A percentile compares a stretch with the other conserved stretches of the same genome.
phyloP scores from a whole-genome alignment of 2,113 vertebrate species.

The Nansenia antarctica region DNA sequence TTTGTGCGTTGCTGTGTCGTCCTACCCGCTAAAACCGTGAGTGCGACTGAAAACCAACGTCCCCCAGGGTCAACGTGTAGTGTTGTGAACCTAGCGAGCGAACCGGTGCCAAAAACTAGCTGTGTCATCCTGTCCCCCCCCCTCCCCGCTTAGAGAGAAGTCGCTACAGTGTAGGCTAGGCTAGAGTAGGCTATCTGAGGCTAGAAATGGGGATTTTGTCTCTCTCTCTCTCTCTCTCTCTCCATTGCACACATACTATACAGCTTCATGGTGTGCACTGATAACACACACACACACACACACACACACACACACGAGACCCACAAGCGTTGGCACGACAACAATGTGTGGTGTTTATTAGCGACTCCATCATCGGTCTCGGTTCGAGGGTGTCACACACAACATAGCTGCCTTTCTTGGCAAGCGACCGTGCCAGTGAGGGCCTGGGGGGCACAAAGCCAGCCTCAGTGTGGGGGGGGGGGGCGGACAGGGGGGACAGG shows the following conservation, averaged over 20 bases:
- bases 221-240: too few species aligned
- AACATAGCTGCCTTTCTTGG: background rate
- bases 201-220: too few species aligned
- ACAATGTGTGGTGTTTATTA: background rate
- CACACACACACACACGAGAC: background rate
- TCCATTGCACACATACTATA: too few species aligned
- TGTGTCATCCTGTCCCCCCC: background rate
- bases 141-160: too few species aligned
- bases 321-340: background rate
- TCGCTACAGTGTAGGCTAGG: too few species aligned
- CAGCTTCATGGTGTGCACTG: too few species aligned
- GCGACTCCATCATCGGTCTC: too few species aligned
- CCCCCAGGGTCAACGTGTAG: background rate
- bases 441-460: background rate
- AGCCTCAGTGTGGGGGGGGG: background rate
- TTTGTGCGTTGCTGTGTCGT: constrained; percentile 21
- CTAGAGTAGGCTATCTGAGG: too few species aligned
- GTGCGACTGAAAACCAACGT: constrained; percentile 22
- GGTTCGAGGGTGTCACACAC: background rate
- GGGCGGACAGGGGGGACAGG: too few species aligned
- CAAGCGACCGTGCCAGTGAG: background rate
- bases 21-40: background rate
- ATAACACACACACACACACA: too few species aligned
- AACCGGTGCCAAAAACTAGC: constrained; percentile 8
- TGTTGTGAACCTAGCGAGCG: background rate